These are phyloP conservation scores for Lanius ludovicianus DNA, from an alignment of 2,113 vertebrate species.

Conservation along the genomic window DNA sequence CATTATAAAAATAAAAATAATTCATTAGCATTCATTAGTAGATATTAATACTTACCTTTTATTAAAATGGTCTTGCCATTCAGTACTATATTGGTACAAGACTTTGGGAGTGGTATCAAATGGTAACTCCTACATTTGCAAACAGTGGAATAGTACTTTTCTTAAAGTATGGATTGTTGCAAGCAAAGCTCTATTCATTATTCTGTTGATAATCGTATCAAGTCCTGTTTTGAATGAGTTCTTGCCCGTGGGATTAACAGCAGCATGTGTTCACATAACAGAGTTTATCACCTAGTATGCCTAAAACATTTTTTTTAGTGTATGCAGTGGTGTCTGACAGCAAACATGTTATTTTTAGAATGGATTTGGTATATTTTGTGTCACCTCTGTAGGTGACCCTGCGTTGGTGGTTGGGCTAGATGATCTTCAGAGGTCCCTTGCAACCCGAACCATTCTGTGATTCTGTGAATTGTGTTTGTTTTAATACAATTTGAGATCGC, in stretches of 20 bases:
- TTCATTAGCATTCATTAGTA: background rate
- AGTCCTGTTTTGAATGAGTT: background rate
- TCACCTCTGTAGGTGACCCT: background rate
- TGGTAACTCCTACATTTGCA: background rate
- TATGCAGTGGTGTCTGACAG: background rate
- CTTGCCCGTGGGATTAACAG: background rate
- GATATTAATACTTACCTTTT: fast-evolving
- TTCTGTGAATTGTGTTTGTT: background rate
- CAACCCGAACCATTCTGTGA: background rate
- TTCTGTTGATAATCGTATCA: background rate
- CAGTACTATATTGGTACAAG: background rate
- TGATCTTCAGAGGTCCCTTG: background rate
- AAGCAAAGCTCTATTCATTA: background rate
- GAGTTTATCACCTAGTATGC: background rate
- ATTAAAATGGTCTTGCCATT: background rate
- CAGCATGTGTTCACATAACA: background rate
- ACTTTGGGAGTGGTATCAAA: too few species aligned
- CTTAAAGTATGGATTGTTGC: background rate
- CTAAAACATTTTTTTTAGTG: background rate
- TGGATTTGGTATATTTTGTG: background rate
- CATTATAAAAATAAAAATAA: background rate
- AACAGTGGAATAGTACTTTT: background rate
- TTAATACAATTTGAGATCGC: fast-evolving
- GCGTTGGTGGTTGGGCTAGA: fast-evolving
- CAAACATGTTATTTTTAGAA: background rate